These are phyloP conservation scores for Monodelphis domestica DNA, from an alignment of 2,797 vertebrate species.

Conservation along the genomic window DNA sequence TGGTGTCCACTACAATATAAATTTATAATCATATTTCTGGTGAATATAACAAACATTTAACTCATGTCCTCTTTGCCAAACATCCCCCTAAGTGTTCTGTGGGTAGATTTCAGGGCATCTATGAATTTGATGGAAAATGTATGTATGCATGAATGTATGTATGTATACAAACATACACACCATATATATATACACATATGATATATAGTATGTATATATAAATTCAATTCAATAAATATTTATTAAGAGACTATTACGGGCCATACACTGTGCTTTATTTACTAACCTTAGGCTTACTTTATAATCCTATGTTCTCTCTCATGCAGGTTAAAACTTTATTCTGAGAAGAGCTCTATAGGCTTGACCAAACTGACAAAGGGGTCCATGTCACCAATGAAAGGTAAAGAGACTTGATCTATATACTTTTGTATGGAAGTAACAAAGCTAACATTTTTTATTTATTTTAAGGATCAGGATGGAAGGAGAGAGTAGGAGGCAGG, in stretches of 20 bases:
- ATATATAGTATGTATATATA: neutral
- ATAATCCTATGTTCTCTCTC: neutral
- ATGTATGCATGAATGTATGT: neutral
- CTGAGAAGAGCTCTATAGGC: constrained; percentile 64
- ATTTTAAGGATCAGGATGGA: constrained; percentile 67
- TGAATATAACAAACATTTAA: neutral
- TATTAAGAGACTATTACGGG: neutral
- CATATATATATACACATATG: neutral
- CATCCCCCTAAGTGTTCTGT: neutral
- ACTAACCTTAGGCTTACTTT: neutral
- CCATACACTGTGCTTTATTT: neutral
- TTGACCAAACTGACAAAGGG: neutral
- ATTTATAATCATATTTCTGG: neutral
- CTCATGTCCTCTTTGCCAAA: neutral
- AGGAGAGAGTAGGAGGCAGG: constrained; percentile 5
- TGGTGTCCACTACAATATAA: neutral
- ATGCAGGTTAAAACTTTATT: constrained; percentile 34
- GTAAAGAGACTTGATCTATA: constrained; percentile 34
- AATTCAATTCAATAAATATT: neutral
- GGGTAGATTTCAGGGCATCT: neutral
- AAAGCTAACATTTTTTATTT: constrained; percentile 55
- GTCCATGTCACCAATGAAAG: neutral
- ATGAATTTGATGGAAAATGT: neutral
- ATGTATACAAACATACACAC: neutral
- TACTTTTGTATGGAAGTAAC: constrained; percentile 71